A percentile compares a stretch with the other conserved stretches of the same genome.
These are phyloP conservation scores for Epinotia bilunana DNA, from an alignment of 2,888 invertebrate species.

Conservation along the genomic window DNA sequence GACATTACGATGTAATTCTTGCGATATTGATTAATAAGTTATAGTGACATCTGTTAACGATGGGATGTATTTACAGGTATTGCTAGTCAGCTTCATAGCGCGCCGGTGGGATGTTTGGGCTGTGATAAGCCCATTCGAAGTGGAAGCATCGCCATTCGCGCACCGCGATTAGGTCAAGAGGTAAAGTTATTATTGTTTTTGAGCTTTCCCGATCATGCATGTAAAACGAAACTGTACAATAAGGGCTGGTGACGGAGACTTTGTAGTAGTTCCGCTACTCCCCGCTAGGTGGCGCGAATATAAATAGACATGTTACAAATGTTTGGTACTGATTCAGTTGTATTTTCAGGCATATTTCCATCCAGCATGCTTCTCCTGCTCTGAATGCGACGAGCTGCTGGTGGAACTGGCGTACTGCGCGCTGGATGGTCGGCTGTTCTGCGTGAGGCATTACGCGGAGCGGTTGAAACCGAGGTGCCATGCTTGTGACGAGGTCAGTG, in stretches of 20 bases:
- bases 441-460: slow-evolving; percentile 98
- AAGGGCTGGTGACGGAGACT: not conserved
- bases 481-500: slow-evolving; percentile 98
- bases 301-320: slow-evolving; percentile 6
- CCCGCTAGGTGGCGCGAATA: slow-evolving; percentile 54
- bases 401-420: slow-evolving; percentile 99
- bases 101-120: slow-evolving; percentile 89
- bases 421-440: slow-evolving; percentile 93
- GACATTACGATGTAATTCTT: too few relatives aligned
- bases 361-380: slow-evolving; percentile 96
- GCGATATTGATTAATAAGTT: not conserved
- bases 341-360: slow-evolving; percentile 89
- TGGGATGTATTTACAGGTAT: slow-evolving; percentile 74
- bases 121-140: slow-evolving; percentile 92
- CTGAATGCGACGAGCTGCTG: slow-evolving; percentile 94
- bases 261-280: slow-evolving; percentile 49
- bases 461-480: slow-evolving; percentile 97
- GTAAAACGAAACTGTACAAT: not conserved
- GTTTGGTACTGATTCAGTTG: slow-evolving; percentile 27
- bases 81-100: slow-evolving; percentile 85
- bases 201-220: not conserved
- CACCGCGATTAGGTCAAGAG: slow-evolving; percentile 91
- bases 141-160: slow-evolving; percentile 93
- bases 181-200: slow-evolving; percentile 56
- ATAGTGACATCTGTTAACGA: slow-evolving; percentile 59